Base-by-base conservation (phyloP, 2,888 invertebrate genomes). In the Ischnus inquisitorius region DNA sequence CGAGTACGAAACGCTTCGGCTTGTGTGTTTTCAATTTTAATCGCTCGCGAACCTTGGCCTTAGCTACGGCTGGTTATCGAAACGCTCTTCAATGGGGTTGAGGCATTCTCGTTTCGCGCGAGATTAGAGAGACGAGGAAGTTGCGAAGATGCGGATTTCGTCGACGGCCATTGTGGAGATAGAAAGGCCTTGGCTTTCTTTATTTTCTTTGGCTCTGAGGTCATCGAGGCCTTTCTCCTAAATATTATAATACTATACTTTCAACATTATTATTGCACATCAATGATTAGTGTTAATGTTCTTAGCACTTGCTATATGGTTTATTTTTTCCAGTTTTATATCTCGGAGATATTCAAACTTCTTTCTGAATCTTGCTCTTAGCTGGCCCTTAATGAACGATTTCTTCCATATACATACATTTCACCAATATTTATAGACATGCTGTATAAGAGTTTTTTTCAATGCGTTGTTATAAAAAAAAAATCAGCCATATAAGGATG, bases 41-140 rank as follows among this genome's bases (percentile, higher is more conserved):
- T 81, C 82, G 77, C 46, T 28, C 12, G 46, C 71, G 82, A 82
- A 82, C 82, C 77, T 77, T 72, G 77, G 39, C 76, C 82, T 82
- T 43, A 51, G 43, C 67, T 54, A 12, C 1, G 4, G 46, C 43
- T 16, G 41, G 25, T 28, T n/a, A 39, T 34, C 22, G 22, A 69
- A 60, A 78, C 68, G 68, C 62, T 43, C n/a, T 22, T 19, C 68
- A 43, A 28, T 4, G 12, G 19, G n/a, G 34, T 28, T 19, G 65
- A 62, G 69, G 34, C 43, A 82, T 51, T 82, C 22, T 54, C 48
- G 22, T 51, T 14, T 34, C 39, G 48, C 51, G 64, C 19, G 64
- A 65, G 41, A 14, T 19, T 34, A 8, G 12, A 3, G 39, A 48
- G 19, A 22, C 51, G 39, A 64, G 34, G 19, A 60, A 19, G 16